A percentile compares a stretch with the other conserved stretches of the same genome.
Evolutionary conservation across 2,888 invertebrate species (phyloP).

Genomic region (Onchidella celtica): DNA sequence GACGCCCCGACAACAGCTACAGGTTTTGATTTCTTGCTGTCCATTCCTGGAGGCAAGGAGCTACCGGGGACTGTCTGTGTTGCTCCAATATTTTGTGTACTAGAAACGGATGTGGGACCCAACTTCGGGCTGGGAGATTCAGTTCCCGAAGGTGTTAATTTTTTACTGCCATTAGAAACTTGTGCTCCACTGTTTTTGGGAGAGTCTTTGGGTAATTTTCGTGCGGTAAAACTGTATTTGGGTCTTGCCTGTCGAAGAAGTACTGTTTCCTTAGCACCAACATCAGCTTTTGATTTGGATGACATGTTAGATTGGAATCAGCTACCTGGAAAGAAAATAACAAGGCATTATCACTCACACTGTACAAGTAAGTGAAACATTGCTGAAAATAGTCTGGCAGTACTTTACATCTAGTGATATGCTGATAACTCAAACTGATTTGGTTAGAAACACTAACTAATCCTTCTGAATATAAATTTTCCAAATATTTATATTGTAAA

Average conservation of each 20-base stretch:
- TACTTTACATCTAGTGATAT: no score
- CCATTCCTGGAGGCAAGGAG: neutral
- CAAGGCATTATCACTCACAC: neutral
- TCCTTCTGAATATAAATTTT: no score
- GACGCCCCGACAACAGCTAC: constrained; percentile 42
- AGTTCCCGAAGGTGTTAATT: neutral
- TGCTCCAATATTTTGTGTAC: neutral
- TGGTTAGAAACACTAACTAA: no score
- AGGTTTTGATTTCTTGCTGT: constrained; percentile 13
- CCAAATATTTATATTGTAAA: no score
- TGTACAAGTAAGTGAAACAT: neutral
- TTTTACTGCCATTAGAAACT: neutral
- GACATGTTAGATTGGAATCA: neutral
- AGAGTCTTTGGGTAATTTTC: constrained; percentile 55
- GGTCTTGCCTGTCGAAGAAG: constrained; percentile 67
- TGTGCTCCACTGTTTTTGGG: neutral
- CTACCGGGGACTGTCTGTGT: neutral
- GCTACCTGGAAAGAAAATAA: neutral
- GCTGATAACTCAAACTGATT: no score
- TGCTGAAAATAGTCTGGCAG: no score
- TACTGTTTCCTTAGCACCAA: constrained; percentile 60
- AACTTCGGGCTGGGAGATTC: neutral
- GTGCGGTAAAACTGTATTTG: constrained; percentile 67
- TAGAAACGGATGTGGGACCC: neutral
- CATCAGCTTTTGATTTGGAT: constrained; percentile 16